phyloP scores from a whole-genome alignment of 2,797 vertebrate species.

The Diglossa cyanea region DNA sequence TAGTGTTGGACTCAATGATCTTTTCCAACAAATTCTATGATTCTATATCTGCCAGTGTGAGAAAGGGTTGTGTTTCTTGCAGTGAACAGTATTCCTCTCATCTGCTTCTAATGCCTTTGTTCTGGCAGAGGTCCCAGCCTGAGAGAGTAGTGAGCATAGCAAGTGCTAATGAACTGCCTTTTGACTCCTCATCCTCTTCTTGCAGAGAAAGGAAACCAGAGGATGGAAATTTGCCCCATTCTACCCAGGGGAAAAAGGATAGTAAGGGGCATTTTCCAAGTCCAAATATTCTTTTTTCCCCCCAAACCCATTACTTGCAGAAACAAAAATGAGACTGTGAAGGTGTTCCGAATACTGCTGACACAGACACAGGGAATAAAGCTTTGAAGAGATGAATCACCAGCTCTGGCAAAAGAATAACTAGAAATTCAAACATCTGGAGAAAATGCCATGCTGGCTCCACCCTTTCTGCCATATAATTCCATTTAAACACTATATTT shows the following conservation, averaged over 20 bases:
- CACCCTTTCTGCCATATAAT: background rate
- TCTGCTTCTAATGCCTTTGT: background rate
- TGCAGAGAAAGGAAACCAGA: background rate
- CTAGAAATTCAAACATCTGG: constrained; percentile 5
- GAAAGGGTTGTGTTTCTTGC: background rate
- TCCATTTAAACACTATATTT: constrained; percentile 24
- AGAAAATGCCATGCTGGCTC: background rate
- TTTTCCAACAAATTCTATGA: background rate
- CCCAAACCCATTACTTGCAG: background rate
- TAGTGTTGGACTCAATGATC: background rate
- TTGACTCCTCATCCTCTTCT: background rate
- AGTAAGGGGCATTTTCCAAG: background rate
- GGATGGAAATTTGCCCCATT: background rate
- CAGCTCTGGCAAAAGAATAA: background rate
- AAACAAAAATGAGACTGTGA: background rate
- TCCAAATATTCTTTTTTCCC: background rate
- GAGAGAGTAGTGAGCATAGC: background rate
- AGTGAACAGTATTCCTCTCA: background rate
- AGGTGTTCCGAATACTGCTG: background rate
- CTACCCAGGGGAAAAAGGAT: background rate
- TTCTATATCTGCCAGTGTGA: background rate
- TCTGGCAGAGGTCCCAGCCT: background rate
- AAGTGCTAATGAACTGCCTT: background rate
- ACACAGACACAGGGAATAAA: background rate
- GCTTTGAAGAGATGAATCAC: background rate